phyloP scores from a whole-genome alignment of 2,888 invertebrate genomes.

The Erannis defoliaria region DNA sequence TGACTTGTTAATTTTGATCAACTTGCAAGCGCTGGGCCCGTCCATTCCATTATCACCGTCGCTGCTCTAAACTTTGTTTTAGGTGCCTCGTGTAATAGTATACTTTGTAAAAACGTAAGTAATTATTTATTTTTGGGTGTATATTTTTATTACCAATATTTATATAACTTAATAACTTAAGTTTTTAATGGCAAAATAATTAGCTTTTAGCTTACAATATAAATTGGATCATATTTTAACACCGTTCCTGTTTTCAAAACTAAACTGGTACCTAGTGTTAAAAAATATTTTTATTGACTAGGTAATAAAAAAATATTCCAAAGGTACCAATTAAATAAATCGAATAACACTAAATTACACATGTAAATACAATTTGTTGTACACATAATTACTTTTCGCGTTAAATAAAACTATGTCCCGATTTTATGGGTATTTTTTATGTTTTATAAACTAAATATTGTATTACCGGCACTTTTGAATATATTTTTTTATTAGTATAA shows the following conservation, averaged over 20 bases:
- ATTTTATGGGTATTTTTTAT: constrained; percentile 38
- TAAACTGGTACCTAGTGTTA: too few species aligned
- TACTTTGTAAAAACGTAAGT: too few species aligned
- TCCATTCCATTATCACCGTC: too few species aligned
- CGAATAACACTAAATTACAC: constrained; percentile 49
- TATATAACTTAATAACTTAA: too few species aligned
- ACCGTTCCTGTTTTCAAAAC: not conserved
- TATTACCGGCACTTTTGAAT: constrained; percentile 54
- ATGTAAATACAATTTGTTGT: constrained; percentile 42
- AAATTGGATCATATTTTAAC: not conserved
- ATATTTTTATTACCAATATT: too few species aligned
- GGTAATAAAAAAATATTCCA: constrained; percentile 50
- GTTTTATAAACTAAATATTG: constrained; percentile 49
- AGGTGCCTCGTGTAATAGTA: too few species aligned
- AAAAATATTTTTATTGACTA: constrained; percentile 46
- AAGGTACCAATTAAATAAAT: constrained; percentile 50
- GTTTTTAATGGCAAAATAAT: too few species aligned
- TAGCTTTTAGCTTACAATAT: too few species aligned
- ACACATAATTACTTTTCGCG: constrained; percentile 42
- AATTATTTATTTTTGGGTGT: too few species aligned
- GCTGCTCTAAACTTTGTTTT: too few species aligned
- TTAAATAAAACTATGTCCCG: constrained; percentile 41
- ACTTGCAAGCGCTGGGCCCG: too few species aligned
- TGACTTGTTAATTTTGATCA: too few species aligned
- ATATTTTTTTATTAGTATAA: constrained; percentile 40